A percentile compares a stretch with the other conserved stretches of the same genome.
These are phyloP conservation scores for Chromis chromis DNA, from an alignment of 2,797 vertebrate species.

Conservation along the genomic window DNA sequence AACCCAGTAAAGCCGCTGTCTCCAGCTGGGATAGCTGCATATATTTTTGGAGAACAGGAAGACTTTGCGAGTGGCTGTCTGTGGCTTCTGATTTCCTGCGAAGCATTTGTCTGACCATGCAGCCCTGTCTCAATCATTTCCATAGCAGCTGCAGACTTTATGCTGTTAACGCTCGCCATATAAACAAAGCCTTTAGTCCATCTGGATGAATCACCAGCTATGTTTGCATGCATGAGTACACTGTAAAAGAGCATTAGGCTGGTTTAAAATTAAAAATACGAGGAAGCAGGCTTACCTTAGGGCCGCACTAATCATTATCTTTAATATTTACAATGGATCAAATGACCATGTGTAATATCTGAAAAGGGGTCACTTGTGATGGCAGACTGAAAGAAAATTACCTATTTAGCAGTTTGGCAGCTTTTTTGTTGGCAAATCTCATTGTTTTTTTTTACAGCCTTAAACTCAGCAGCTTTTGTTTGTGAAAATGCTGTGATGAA, in stretches of 20 bases:
- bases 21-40: conserved; percentile 38
- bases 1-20: conserved; percentile 37
- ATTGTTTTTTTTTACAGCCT: too few relatives aligned
- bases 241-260: conserved; percentile 17
- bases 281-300: too few relatives aligned
- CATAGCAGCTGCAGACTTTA: conserved; percentile 50
- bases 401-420: too few relatives aligned
- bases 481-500: too few relatives aligned
- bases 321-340: too few relatives aligned
- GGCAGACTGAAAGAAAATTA: too few relatives aligned
- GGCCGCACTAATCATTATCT: too few relatives aligned
- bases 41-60: conserved; percentile 38
- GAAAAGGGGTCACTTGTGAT: too few relatives aligned
- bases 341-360: too few relatives aligned
- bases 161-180: conserved; percentile 40
- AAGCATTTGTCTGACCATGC: conserved; percentile 21
- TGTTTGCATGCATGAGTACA: conserved; percentile 17
- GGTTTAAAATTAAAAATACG: conserved; percentile 7
- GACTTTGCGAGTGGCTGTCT: conserved; percentile 1
- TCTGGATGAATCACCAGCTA: conserved; percentile 43
- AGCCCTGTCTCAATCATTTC: conserved; percentile 37
- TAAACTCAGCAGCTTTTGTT: too few relatives aligned
- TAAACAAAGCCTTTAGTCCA: conserved; percentile 44
- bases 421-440: too few relatives aligned
- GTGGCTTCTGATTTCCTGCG: conserved; percentile 18